phyloP scores from a whole-genome alignment of 2,888 invertebrate species.

The Pediacus dermestoides region DNA sequence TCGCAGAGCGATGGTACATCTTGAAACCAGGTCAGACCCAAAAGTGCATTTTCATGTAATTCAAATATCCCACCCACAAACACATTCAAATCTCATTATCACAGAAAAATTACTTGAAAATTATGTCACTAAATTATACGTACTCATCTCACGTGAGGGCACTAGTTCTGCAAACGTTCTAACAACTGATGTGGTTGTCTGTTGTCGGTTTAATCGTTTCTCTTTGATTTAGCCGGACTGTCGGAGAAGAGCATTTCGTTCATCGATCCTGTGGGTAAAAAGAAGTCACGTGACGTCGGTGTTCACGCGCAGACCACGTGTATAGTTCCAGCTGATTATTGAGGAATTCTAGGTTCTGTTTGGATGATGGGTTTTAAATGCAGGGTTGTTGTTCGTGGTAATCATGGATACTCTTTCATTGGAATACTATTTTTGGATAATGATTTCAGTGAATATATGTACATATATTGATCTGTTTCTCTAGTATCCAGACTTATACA shows the following conservation, averaged over 20 bases:
- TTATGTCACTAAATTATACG: constrained; percentile 25
- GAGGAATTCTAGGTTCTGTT: constrained; percentile 3
- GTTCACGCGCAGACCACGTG: constrained; percentile 42
- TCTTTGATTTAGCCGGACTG: constrained; percentile 16
- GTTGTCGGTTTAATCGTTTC: constrained; percentile 14
- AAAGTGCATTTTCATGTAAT: constrained; percentile 11
- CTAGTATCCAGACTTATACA: too few species aligned
- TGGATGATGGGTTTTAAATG: too few species aligned
- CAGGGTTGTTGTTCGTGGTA: too few species aligned
- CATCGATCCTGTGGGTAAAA: constrained; percentile 41
- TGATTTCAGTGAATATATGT: too few species aligned
- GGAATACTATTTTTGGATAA: too few species aligned
- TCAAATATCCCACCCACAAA: constrained; percentile 9
- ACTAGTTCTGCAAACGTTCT: constrained; percentile 19
- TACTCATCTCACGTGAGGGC: constrained; percentile 43
- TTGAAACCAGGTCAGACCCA: constrained; percentile 1
- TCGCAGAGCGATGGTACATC: too few species aligned
- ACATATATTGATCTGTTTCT: too few species aligned
- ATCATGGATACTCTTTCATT: too few species aligned
- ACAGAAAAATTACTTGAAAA: too few species aligned
- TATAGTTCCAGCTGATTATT: constrained; percentile 1
- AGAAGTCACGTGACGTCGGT: constrained; percentile 43
- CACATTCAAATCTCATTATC: too few species aligned
- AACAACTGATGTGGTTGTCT: constrained; percentile 15
- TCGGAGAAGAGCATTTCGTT: constrained; percentile 14